These are phyloP conservation scores for Idaea straminata DNA, from an alignment of 2,888 invertebrate genomes.

Conservation along the genomic window DNA sequence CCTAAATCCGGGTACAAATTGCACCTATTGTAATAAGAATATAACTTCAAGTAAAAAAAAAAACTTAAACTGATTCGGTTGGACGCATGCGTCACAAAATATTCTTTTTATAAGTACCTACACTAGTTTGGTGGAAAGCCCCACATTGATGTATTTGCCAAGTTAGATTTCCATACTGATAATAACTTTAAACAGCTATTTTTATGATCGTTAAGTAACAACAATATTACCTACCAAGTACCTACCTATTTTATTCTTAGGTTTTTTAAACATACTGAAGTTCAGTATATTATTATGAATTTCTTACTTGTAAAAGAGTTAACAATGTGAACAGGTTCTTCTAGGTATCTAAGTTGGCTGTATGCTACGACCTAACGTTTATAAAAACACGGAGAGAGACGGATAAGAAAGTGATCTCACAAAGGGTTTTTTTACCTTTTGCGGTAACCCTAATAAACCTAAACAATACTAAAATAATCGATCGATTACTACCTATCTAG, in stretches of 20 bases:
- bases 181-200: not conserved
- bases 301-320: too few relatives aligned
- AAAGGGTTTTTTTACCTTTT: too few relatives aligned
- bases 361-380: too few relatives aligned
- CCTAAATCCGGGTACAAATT: slow-evolving; percentile 1
- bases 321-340: too few relatives aligned
- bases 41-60: not conserved
- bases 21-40: not conserved
- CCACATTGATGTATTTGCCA: not conserved
- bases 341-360: too few relatives aligned
- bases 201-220: not conserved
- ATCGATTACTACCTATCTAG: too few relatives aligned
- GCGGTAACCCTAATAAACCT: too few relatives aligned
- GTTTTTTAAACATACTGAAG: too few relatives aligned
- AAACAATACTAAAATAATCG: too few relatives aligned
- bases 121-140: not conserved
- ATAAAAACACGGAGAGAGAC: too few relatives aligned
- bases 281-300: too few relatives aligned
- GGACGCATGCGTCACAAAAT: slow-evolving; percentile 1
- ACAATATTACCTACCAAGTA: not conserved
- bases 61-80: not conserved
- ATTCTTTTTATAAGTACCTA: not conserved
- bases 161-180: not conserved
- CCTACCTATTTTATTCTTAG: not conserved
- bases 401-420: too few relatives aligned